phyloP scores from a whole-genome alignment of 2,797 vertebrate genomes.

The Poeciliopsis paucimaculata region DNA sequence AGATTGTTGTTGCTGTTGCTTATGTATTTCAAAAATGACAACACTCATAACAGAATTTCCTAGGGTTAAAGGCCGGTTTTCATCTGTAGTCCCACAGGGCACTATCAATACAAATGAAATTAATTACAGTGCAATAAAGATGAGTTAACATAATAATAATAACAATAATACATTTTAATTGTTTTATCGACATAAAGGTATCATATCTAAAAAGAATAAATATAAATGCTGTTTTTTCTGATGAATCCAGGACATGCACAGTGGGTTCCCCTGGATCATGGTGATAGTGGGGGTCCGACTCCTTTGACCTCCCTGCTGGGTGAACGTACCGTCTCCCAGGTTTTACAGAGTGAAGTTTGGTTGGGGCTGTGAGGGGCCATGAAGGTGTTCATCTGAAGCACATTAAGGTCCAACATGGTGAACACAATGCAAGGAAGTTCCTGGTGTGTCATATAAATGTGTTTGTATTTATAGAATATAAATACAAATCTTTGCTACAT shows the following conservation, averaged over 20 bases:
- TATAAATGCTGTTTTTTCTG: background rate
- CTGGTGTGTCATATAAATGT: background rate
- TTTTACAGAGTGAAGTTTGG: background rate
- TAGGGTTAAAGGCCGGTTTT: too few relatives aligned
- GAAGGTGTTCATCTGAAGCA: background rate
- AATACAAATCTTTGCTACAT: background rate
- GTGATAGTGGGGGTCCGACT: background rate
- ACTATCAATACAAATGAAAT: too few relatives aligned
- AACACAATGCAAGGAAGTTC: background rate
- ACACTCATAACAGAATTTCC: too few relatives aligned
- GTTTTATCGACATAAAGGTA: too few relatives aligned
- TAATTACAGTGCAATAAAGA: too few relatives aligned
- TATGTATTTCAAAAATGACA: too few relatives aligned
- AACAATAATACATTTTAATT: too few relatives aligned
- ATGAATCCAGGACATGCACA: background rate
- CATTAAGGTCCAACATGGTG: background rate
- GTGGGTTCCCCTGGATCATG: background rate
- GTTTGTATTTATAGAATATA: background rate
- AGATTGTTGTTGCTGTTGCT: too few relatives aligned
- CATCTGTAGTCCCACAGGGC: too few relatives aligned
- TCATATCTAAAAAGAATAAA: too few relatives aligned
- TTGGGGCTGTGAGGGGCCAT: background rate
- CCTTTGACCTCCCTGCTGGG: background rate
- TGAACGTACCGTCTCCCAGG: background rate
- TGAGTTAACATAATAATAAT: too few relatives aligned